Conservation (phyloP, 2,113 vertebrate species). For the Mesoclemmys tuberculata region DNA sequence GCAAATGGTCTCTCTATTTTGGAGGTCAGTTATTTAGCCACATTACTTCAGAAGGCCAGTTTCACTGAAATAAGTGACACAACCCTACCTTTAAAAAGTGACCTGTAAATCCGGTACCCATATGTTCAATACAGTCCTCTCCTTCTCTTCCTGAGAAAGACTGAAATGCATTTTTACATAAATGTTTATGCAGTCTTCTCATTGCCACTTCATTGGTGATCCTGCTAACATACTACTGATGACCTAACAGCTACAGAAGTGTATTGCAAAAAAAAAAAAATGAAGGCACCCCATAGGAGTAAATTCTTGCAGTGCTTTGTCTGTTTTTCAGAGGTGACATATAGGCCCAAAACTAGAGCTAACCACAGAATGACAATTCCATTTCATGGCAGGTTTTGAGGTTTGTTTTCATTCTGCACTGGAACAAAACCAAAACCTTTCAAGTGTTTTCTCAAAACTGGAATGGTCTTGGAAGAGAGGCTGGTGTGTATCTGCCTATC, state of each 20-base stretch:
- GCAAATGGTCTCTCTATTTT: neutral
- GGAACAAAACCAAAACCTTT: neutral
- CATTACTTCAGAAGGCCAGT: neutral
- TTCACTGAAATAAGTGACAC: neutral
- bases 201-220: neutral
- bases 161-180: neutral
- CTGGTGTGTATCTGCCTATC: neutral
- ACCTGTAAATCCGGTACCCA: neutral
- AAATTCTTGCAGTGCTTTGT: neutral
- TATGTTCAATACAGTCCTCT: too few relatives aligned
- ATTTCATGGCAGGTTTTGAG: neutral
- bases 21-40: neutral
- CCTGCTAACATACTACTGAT: constrained; percentile 24
- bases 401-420: neutral
- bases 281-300: neutral
- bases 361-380: neutral
- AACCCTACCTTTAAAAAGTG: neutral
- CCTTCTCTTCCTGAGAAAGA: neutral
- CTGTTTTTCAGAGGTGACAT: rapidly evolving
- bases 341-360: neutral
- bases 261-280: constrained; percentile 46
- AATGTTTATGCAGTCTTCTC: neutral
- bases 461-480: neutral
- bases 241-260: neutral
- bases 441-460: neutral